phyloP scores from a whole-genome alignment of 1,140 invertebrate species.

The Heterodera schachtii region DNA sequence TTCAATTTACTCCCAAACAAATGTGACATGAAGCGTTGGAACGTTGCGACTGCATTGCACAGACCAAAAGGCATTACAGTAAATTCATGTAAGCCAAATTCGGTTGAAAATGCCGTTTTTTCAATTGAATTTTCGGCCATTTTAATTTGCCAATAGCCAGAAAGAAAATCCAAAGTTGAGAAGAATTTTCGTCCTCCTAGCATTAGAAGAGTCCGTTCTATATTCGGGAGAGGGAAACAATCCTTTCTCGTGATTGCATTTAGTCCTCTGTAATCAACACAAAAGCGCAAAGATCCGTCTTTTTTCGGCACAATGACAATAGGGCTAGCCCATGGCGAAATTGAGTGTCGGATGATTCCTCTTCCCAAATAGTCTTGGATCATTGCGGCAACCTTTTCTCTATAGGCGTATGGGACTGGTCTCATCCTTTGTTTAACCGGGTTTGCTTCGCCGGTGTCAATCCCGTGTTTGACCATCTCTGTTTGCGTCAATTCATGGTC shows the following conservation, averaged over 20 bases:
- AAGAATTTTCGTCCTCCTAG: conserved; percentile 60
- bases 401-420: conserved; percentile 1
- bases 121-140: conserved; percentile 25
- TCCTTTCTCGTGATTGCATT: conserved; percentile 68
- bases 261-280: conserved; percentile 68
- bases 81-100: conserved; percentile 66
- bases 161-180: conserved; percentile 61
- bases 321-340: conserved; percentile 68
- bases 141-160: conserved; percentile 45
- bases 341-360: conserved; percentile 29
- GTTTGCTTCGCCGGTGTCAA: no score
- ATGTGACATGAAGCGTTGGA: conserved; percentile 69
- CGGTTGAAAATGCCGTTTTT: conserved; percentile 44
- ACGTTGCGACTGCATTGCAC: conserved; percentile 66
- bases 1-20: conserved; percentile 3
- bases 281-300: conserved; percentile 66
- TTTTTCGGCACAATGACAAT: conserved; percentile 70
- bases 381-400: conserved; percentile 14
- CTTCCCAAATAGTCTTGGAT: conserved; percentile 13
- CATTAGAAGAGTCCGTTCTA: conserved; percentile 67
- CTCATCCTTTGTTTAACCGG: background rate
- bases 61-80: conserved; percentile 68
- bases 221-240: conserved; percentile 69
- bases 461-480: no score
- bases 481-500: no score